Evolutionary conservation across 2,113 vertebrate species (phyloP).

Genomic region (Heloderma charlesbogerti): DNA sequence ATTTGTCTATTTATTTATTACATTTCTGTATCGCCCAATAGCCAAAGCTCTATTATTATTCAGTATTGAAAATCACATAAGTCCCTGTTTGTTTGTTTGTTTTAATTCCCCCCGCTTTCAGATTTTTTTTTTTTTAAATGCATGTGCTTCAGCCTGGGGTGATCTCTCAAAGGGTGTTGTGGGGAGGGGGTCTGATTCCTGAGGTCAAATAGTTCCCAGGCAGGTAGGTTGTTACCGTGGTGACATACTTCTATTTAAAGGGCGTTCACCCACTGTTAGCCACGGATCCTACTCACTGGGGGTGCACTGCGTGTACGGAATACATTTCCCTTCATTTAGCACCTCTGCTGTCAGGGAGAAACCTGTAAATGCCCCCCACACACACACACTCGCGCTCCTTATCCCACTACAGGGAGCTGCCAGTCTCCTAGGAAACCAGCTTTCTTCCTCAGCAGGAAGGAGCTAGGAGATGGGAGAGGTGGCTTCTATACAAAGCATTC

Average conservation of each 20-base stretch:
- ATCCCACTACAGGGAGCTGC: slow-evolving; percentile 4
- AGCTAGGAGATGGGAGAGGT: background rate
- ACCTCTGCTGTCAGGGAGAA: slow-evolving; percentile 42
- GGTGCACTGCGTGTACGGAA: slow-evolving; percentile 27
- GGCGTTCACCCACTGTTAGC: background rate
- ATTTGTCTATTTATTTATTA: no score
- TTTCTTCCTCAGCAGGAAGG: slow-evolving; percentile 23
- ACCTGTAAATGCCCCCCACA: slow-evolving; percentile 16
- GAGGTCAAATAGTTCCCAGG: slow-evolving; percentile 6
- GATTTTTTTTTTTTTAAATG: background rate
- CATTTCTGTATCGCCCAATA: no score
- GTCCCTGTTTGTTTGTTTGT: background rate
- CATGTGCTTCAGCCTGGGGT: background rate
- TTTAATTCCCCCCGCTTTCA: background rate
- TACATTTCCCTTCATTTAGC: slow-evolving; percentile 46
- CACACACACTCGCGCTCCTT: background rate
- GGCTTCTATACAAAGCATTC: slow-evolving; percentile 16
- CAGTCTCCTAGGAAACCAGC: slow-evolving; percentile 46
- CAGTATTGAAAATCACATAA: background rate
- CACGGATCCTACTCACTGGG: slow-evolving; percentile 26
- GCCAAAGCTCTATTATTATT: no score
- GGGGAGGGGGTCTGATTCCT: background rate
- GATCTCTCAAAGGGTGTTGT: background rate
- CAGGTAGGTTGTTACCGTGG: slow-evolving; percentile 11
- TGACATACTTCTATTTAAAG: slow-evolving; percentile 34